phyloP scores from a whole-genome alignment of 1,140 invertebrate genomes.

The Grapholita molesta region DNA sequence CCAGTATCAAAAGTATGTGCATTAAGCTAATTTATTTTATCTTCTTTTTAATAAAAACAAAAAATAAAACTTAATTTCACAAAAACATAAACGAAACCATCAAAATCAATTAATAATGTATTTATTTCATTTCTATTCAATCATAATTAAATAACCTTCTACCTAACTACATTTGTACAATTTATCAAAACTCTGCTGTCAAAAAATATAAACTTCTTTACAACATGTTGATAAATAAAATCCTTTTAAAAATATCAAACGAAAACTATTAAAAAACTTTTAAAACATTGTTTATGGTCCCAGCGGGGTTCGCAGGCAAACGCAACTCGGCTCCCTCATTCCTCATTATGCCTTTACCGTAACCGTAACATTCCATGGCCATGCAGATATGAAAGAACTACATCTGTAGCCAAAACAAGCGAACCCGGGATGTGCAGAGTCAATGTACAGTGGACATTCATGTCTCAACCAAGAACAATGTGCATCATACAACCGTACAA shows the following conservation, averaged over 20 bases:
- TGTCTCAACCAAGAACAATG: conserved; percentile 26
- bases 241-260: conserved; percentile 1
- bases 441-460: conserved; percentile 59
- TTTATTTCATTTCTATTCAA: background rate
- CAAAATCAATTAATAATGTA: conserved; percentile 1
- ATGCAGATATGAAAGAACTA: conserved; percentile 59
- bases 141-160: conserved; percentile 1
- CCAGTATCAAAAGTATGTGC: conserved; percentile 44
- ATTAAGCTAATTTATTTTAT: conserved; percentile 35
- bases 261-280: conserved; percentile 20
- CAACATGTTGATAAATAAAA: background rate
- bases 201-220: background rate
- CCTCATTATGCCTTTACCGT: conserved; percentile 5
- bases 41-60: conserved; percentile 27
- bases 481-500: conserved; percentile 32
- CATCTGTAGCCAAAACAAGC: conserved; percentile 52
- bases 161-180: background rate
- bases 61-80: conserved; percentile 25
- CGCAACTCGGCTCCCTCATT: conserved; percentile 20
- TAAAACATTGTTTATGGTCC: conserved; percentile 27
- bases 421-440: conserved; percentile 57
- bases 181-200: background rate
- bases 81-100: conserved; percentile 12
- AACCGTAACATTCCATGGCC: conserved; percentile 51
- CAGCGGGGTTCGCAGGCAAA: conserved; percentile 37